Base-by-base conservation (phyloP, 1,140 invertebrate species). In the Melipona quadrifasciata region DNA sequence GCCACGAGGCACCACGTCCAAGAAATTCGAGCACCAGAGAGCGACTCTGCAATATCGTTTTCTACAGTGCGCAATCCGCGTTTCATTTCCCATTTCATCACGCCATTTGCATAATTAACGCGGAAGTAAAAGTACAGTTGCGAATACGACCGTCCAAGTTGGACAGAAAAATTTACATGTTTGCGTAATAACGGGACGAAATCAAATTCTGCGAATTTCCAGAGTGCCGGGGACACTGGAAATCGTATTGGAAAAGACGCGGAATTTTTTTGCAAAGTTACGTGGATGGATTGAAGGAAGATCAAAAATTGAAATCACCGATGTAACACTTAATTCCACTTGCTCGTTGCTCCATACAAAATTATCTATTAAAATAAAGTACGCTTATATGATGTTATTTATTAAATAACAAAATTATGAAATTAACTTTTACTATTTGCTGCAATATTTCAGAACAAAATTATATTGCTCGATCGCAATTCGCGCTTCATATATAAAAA, bases 81-180 rank as follows among this genome's bases (percentile, higher is more conserved):
- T 76, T 76, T 55, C 39, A 80, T 80, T 61, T 34, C 21, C 67
- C 27, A 64, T 80, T 61, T 80, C 57, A 24, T 39, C 68, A 61
- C 68, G 14, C 57, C 47, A 73, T 73, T 34, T 61, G 16, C 34
- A 58, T 58, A 55, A 71, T 47, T 61, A 53, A 71, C 70, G 51
- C 57, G 79, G n/a, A 73, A 81, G 79, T 81, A 81, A 73, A 73
- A 47, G 34, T 71, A 71, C 39, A 64, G 68, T 31, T 2, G 39
- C 27, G 19, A 73, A 34, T 74, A 55, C 21, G 17, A 21, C 19
- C 79, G 39, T 47, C 34, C 39, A 47, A 53, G 55, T 61, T 21
- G 16, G n/a, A 16, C 14, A 47, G 31, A 31, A 51, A 73, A 34
- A 73, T 81, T 64, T 47, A n/a, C 68, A 47, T 19, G 65, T 47